Evolutionary conservation across 35 echinoderm and acorn worm species (phyloP).

Genomic region (Patiria miniata): DNA sequence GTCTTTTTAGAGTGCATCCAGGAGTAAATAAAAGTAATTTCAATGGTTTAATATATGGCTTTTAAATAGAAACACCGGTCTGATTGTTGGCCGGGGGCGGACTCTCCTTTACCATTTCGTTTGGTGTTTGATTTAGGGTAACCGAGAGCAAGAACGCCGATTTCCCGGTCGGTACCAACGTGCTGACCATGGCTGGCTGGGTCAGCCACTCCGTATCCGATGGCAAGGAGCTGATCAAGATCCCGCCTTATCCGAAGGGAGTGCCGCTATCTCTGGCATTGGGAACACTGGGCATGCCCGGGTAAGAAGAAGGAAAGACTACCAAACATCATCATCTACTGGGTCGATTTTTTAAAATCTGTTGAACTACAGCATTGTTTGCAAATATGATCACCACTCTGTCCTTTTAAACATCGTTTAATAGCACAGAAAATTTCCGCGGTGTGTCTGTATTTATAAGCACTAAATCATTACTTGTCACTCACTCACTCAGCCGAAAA

Average conservation of each 20-base stretch:
- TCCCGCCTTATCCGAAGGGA: conserved; percentile 37
- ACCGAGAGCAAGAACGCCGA: conserved; percentile 58
- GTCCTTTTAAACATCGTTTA: neutral
- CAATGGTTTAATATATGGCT: too few relatives aligned
- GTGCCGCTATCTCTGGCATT: conserved; percentile 70
- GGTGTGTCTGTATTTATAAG: too few relatives aligned
- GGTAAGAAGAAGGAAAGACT: conserved; percentile 45
- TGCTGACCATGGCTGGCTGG: conserved; percentile 56
- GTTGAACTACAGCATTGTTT: neutral
- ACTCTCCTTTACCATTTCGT: neutral
- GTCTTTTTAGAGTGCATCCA: too few relatives aligned
- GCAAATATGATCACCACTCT: neutral
- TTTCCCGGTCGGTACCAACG: conserved; percentile 55
- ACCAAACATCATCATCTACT: neutral
- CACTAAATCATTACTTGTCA: too few relatives aligned
- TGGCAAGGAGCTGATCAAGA: conserved; percentile 31
- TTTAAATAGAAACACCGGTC: too few relatives aligned
- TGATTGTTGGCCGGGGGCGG: neutral
- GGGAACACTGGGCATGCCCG: conserved; percentile 70
- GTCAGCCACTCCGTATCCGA: conserved; percentile 49
- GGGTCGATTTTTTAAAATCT: neutral
- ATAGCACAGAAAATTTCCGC: too few relatives aligned
- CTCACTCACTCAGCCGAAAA: too few relatives aligned
- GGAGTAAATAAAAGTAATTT: too few relatives aligned
- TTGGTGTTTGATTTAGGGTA: conserved; percentile 38